Percentiles rank a stretch among this genome's conserved stretches.
Evolutionary conservation across 2,113 vertebrate genomes (phyloP).

Genomic region (Prochilodus magdalenae): DNA sequence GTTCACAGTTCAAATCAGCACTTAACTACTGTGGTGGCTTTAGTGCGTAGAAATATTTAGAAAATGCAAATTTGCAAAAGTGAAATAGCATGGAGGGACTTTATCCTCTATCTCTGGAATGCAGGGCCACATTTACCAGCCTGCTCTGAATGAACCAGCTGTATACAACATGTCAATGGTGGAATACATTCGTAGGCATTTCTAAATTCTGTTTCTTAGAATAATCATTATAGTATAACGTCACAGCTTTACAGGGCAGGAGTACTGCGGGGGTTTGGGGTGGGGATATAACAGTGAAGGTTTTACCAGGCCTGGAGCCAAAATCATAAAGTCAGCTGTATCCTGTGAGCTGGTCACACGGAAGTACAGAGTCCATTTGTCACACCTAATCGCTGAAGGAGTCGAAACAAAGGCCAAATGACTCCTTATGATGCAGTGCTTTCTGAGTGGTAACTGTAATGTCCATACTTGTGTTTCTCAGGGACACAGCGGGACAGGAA

Average conservation of each 20-base stretch:
- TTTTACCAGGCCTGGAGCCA: neutral
- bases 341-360: neutral
- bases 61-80: neutral
- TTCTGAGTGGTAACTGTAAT: conserved; percentile 13
- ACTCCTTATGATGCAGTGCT: neutral
- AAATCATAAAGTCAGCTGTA: neutral
- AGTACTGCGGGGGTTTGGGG: too few species aligned
- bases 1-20: too few species aligned
- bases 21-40: too few species aligned
- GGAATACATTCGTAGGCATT: too few species aligned
- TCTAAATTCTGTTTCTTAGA: too few species aligned
- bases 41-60: neutral
- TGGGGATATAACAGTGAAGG: neutral
- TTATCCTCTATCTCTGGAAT: conserved; percentile 1
- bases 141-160: too few species aligned
- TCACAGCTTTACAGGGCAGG: neutral
- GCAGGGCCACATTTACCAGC: neutral
- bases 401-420: neutral
- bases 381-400: conserved; percentile 5
- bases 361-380: conserved; percentile 36
- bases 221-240: neutral
- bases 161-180: too few species aligned
- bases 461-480: conserved; percentile 56
- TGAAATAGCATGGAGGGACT: neutral
- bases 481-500: conserved; percentile 96